Conservation (phyloP, 2,888 invertebrate species). For the Prosapia bicincta region DNA sequence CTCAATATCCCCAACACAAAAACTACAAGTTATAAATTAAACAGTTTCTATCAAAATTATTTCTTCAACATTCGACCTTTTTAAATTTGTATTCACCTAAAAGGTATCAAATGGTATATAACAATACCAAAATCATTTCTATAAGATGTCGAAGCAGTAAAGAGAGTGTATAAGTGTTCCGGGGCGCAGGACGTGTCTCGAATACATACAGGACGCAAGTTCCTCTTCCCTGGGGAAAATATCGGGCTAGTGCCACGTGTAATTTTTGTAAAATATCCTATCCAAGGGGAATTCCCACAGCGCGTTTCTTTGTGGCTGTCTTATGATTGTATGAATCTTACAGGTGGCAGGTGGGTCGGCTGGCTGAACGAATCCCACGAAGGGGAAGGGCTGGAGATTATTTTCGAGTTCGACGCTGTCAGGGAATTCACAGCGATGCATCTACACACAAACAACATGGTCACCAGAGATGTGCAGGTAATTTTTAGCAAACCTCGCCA, state of each 20-base stretch:
- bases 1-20: too few relatives aligned
- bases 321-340: slow-evolving; percentile 13
- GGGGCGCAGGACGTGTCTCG: background rate
- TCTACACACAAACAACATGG: slow-evolving; percentile 76
- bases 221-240: background rate
- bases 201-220: background rate
- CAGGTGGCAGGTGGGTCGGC: slow-evolving; percentile 78
- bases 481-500: slow-evolving; percentile 39
- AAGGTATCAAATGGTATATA: too few relatives aligned
- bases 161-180: background rate
- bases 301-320: background rate
- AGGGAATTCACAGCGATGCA: slow-evolving; percentile 70
- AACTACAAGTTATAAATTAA: too few relatives aligned
- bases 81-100: too few relatives aligned
- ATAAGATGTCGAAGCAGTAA: too few relatives aligned
- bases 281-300: background rate
- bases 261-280: slow-evolving; percentile 1
- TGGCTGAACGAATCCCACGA: slow-evolving; percentile 60
- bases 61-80: too few relatives aligned
- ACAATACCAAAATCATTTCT: too few relatives aligned
- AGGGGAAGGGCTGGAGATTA: slow-evolving; percentile 64
- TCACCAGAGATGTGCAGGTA: slow-evolving; percentile 75
- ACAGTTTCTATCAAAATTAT: too few relatives aligned
- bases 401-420: slow-evolving; percentile 75
- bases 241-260: background rate